A percentile compares a stretch with the other conserved stretches of the same genome.
Evolutionary conservation across 2,113 vertebrate genomes (phyloP).

Genomic region (Telmatochromis sp.): DNA sequence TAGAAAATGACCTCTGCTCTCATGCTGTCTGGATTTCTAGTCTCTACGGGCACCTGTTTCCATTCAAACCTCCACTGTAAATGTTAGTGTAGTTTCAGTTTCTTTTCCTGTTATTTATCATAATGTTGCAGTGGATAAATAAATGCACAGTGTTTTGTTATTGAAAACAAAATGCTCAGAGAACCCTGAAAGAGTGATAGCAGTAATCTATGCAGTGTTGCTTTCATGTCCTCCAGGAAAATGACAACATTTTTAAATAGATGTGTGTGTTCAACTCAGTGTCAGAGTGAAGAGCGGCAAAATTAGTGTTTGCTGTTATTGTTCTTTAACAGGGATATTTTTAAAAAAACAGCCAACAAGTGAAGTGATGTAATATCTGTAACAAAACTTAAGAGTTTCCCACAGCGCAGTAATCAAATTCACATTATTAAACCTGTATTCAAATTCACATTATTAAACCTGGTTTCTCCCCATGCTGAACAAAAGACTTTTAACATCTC

Average conservation of each 20-base stretch:
- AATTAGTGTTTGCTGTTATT: neutral
- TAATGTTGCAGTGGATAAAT: neutral
- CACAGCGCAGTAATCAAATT: neutral
- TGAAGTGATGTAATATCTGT: neutral
- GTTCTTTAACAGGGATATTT: neutral
- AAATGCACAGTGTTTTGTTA: neutral
- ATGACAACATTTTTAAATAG: conserved; percentile 12
- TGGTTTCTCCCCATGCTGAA: neutral
- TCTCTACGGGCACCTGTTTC: conserved; percentile 18
- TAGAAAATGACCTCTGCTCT: conserved; percentile 23
- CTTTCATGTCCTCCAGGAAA: conserved; percentile 2
- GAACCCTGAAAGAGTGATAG: neutral
- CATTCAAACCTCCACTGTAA: conserved; percentile 5
- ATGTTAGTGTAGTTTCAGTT: neutral
- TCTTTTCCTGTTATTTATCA: neutral
- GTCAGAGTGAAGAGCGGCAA: neutral
- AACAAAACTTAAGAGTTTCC: neutral
- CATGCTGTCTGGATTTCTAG: conserved; percentile 11
- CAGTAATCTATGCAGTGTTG: conserved; percentile 6
- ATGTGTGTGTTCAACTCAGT: neutral
- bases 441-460: conserved; percentile 3
- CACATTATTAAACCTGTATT: conserved; percentile 10
- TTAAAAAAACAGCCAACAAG: neutral
- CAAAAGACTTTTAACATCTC: neutral
- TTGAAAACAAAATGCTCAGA: neutral